Conservation (phyloP, 2,888 invertebrate species). For the Colostygia pectinataria region DNA sequence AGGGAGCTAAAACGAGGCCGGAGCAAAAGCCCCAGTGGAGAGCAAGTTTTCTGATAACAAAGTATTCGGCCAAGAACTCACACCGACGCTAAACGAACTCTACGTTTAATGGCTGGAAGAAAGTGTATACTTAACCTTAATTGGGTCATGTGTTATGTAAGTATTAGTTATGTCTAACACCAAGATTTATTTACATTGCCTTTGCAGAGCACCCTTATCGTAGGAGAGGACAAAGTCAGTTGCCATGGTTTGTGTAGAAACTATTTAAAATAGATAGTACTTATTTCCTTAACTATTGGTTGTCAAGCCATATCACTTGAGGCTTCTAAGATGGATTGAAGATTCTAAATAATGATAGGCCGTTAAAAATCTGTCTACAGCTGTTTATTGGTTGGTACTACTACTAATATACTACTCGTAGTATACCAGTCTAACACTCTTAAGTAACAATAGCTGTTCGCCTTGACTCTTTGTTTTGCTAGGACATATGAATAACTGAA, state of each 20-base stretch:
- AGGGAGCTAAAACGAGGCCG: conserved; percentile 11
- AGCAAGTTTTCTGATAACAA: conserved; percentile 55
- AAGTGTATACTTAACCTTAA: conserved; percentile 47
- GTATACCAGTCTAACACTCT: too few species aligned
- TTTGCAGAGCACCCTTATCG: background rate
- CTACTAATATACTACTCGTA: too few species aligned
- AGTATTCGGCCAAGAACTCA: conserved; percentile 47
- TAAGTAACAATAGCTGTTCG: too few species aligned
- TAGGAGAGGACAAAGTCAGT: background rate
- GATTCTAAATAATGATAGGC: too few species aligned
- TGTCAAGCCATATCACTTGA: too few species aligned
- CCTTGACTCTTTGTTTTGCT: conserved; percentile 9
- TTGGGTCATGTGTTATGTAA: conserved; percentile 50
- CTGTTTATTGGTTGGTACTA: too few species aligned
- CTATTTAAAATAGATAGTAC: too few species aligned
- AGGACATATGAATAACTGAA: conserved; percentile 10
- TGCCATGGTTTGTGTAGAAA: too few species aligned
- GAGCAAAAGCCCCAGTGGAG: conserved; percentile 26
- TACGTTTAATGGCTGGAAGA: conserved; percentile 49
- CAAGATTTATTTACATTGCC: conserved; percentile 20
- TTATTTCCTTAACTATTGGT: too few species aligned
- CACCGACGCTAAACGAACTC: conserved; percentile 53
- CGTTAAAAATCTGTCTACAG: too few species aligned
- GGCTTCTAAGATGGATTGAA: too few species aligned
- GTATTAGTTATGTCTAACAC: conserved; percentile 33